A percentile compares a stretch with the other conserved stretches of the same genome.
Evolutionary conservation across 1,140 invertebrate genomes (phyloP).

Genomic region (Homalodisca vitripennis): DNA sequence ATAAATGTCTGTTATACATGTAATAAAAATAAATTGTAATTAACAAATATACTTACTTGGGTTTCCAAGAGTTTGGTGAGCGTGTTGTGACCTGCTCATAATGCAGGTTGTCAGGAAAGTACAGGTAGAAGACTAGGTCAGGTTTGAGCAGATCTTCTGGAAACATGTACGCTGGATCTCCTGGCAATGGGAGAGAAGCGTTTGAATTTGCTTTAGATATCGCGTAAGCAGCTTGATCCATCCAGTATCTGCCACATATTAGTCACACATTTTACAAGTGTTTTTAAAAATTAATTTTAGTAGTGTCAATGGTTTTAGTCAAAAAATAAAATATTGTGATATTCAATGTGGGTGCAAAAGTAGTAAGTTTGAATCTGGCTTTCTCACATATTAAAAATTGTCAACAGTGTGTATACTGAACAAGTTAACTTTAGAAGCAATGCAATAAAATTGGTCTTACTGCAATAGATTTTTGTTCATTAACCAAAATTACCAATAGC

Average conservation of each 20-base stretch:
- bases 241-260: constrained; percentile 10
- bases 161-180: not conserved
- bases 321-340: too few relatives aligned
- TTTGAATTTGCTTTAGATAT: constrained; percentile 19
- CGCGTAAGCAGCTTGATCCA: constrained; percentile 11
- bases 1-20: not conserved
- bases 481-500: too few relatives aligned
- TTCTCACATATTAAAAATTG: too few relatives aligned
- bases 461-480: too few relatives aligned
- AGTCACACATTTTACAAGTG: too few relatives aligned
- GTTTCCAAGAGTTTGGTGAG: not conserved
- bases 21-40: not conserved
- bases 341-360: too few relatives aligned
- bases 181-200: not conserved
- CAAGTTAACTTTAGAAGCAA: too few relatives aligned
- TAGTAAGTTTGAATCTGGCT: too few relatives aligned
- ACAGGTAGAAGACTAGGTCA: constrained; percentile 11
- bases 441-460: too few relatives aligned
- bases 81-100: not conserved
- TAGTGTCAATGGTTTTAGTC: too few relatives aligned
- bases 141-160: constrained; percentile 21
- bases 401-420: too few relatives aligned
- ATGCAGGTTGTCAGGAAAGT: constrained; percentile 14
- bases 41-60: constrained; percentile 15
- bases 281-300: too few relatives aligned